Evolutionary conservation across 2,888 invertebrate species (phyloP).

Genomic region (Sarcophaga variegata): DNA sequence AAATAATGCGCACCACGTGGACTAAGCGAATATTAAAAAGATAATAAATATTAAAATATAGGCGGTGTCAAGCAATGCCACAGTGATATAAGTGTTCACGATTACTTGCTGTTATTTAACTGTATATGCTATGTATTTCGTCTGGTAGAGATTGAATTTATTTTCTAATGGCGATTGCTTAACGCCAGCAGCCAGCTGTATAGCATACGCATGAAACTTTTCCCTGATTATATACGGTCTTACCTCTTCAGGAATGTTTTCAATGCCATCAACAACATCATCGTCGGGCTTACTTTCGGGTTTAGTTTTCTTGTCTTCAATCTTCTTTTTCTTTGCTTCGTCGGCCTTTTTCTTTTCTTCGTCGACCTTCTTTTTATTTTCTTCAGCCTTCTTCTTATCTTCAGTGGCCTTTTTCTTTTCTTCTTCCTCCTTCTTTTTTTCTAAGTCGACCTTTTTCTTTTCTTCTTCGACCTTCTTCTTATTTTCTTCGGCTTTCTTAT

Average conservation of each 20-base stretch:
- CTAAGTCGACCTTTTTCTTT: conserved; percentile 83
- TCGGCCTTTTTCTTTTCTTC: conserved; percentile 48
- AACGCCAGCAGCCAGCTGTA: conserved; percentile 25
- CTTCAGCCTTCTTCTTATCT: conserved; percentile 51
- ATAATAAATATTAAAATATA: too few species aligned
- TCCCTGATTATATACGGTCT: conserved; percentile 31
- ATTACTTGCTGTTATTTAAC: too few species aligned
- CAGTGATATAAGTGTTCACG: too few species aligned
- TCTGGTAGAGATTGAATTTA: background rate
- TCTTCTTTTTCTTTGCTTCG: conserved; percentile 79
- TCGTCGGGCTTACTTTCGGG: conserved; percentile 80
- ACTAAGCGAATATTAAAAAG: too few species aligned
- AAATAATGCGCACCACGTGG: too few species aligned
- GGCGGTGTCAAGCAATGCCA: too few species aligned
- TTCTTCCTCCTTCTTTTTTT: conserved; percentile 78
- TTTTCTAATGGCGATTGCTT: background rate
- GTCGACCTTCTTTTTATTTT: conserved; percentile 48
- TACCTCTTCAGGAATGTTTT: conserved; percentile 69
- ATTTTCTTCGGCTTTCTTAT: conserved; percentile 73
- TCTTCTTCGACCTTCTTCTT: conserved; percentile 82
- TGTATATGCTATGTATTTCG: background rate
- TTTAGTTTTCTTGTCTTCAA: conserved; percentile 79
- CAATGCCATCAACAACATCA: conserved; percentile 68
- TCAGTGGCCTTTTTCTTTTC: conserved; percentile 49
- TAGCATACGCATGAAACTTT: background rate